Evolutionary conservation across 2,113 vertebrate genomes (phyloP).

Genomic region (Corapipo altera): DNA sequence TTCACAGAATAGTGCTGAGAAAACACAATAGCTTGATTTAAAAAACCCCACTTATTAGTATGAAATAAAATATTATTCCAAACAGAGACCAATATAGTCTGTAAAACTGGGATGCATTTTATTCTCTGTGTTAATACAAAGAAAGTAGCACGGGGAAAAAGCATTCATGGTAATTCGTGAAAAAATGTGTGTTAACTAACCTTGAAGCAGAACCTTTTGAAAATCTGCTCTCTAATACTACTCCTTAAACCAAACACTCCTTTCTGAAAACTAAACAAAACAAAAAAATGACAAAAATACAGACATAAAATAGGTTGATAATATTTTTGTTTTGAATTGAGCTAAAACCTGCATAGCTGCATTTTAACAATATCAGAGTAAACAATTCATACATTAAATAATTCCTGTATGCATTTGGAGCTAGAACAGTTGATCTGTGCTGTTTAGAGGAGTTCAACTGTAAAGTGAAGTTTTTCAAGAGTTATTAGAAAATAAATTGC

Average conservation of each 20-base stretch:
- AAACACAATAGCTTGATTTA: background rate
- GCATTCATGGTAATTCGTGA: slow-evolving; percentile 36
- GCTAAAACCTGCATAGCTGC: background rate
- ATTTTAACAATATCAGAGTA: background rate
- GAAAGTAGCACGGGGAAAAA: background rate
- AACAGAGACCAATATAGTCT: background rate
- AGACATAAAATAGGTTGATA: background rate
- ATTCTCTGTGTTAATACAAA: slow-evolving; percentile 21
- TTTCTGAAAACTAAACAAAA: background rate
- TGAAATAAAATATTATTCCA: slow-evolving; percentile 41
- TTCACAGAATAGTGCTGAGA: background rate
- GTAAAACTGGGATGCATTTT: background rate
- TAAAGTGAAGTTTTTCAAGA: background rate
- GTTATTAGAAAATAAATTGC: background rate
- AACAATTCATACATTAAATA: background rate
- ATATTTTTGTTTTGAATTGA: background rate
- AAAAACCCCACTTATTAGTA: background rate
- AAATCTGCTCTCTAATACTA: background rate
- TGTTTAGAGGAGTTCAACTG: background rate
- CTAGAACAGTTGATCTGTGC: background rate
- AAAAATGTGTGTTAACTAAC: slow-evolving; percentile 45
- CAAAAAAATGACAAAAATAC: background rate
- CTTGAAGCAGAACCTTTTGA: slow-evolving; percentile 58
- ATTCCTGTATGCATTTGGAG: background rate
- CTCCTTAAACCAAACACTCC: background rate